Percentiles rank a stretch among this genome's conserved stretches.
Conservation (phyloP, 2,888 invertebrate genomes). For the Pollenia labialis region DNA sequence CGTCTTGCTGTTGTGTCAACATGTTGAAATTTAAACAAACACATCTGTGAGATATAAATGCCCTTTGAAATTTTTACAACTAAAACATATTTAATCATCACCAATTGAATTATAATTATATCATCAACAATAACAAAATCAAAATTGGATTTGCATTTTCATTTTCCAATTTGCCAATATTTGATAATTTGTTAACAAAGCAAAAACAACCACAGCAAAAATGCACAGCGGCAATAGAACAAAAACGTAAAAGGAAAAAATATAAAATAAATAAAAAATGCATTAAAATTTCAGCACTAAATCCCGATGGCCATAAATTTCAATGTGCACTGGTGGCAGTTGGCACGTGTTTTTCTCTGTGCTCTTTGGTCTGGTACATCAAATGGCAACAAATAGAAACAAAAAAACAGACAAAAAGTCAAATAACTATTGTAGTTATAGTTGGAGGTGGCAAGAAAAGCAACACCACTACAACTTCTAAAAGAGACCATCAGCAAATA, state of each 20-base stretch:
- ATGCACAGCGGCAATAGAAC: neutral
- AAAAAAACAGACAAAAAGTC: conserved; percentile 28
- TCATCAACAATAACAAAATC: conserved; percentile 14
- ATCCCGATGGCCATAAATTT: conserved; percentile 40
- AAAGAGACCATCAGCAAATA: neutral
- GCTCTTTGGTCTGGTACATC: conserved; percentile 11
- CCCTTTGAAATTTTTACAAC: neutral
- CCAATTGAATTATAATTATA: conserved; percentile 38
- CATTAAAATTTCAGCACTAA: conserved; percentile 50
- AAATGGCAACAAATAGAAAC: conserved; percentile 9
- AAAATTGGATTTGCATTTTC: conserved; percentile 35
- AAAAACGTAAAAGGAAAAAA: neutral
- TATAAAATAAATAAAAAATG: conserved; percentile 44
- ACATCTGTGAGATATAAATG: neutral
- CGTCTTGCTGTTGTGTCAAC: too few species aligned
- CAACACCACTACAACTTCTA: neutral
- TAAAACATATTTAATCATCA: conserved; percentile 32
- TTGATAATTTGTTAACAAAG: conserved; percentile 36
- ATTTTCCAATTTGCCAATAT: conserved; percentile 50
- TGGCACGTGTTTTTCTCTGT: conserved; percentile 53
- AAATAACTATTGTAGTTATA: conserved; percentile 9
- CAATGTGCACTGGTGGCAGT: conserved; percentile 28
- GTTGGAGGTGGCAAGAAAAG: neutral
- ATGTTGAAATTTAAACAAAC: neutral
- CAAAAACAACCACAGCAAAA: neutral